phyloP scores from a whole-genome alignment of 2,888 invertebrate genomes.

The Eristalinus aeneus region DNA sequence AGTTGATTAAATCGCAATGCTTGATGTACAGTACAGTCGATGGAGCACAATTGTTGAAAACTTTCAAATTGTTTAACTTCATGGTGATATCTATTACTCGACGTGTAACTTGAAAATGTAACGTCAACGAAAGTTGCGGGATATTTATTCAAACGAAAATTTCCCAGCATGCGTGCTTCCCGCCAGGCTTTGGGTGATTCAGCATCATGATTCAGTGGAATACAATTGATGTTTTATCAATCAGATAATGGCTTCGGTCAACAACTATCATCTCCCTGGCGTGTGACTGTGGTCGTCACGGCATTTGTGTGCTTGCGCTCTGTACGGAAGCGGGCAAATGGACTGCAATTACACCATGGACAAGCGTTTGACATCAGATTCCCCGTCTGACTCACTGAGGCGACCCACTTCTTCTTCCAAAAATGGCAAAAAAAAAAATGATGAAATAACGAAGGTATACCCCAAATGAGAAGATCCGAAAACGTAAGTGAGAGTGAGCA shows the following conservation, averaged over 20 bases:
- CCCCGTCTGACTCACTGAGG: not conserved
- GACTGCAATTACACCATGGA: not conserved
- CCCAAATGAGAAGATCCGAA: not conserved
- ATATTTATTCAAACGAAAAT: conserved; percentile 24
- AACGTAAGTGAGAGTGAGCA: not conserved
- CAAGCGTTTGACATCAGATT: not conserved
- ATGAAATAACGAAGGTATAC: not conserved
- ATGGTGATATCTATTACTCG: conserved; percentile 16
- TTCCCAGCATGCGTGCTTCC: not conserved
- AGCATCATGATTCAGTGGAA: not conserved
- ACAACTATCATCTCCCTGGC: not conserved
- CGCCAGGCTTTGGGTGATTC: not conserved
- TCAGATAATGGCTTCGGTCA: not conserved
- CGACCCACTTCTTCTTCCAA: not conserved
- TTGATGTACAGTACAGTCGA: not conserved
- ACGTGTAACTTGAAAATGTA: not conserved
- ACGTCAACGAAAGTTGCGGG: not conserved
- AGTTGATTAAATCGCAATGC: not conserved
- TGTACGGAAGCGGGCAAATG: not conserved
- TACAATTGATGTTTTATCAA: not conserved
- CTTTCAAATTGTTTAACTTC: not conserved
- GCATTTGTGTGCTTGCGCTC: not conserved
- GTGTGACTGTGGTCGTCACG: not conserved
- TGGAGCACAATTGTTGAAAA: not conserved
- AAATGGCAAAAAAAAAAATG: not conserved